Evolutionary conservation across 2,888 invertebrate genomes (phyloP), one percentile per base, ranked within the genome.

Genomic region (Bhutanitis thaidina): DNA sequence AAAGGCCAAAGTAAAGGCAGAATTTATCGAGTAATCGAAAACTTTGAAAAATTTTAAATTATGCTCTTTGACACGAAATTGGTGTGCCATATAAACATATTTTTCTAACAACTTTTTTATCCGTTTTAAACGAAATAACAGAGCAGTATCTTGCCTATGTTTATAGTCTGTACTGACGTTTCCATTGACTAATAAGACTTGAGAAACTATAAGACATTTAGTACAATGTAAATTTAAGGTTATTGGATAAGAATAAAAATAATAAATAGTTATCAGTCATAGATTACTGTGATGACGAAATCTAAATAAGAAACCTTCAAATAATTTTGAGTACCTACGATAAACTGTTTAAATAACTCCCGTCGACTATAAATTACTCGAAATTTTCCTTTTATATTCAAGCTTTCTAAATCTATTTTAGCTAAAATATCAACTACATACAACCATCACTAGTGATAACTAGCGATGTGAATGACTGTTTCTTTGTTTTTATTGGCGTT

Each of bases 221-320:
- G 45, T 50, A 49, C 43, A 49, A 49, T 38, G 25, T 49, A 20
- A 14, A 43, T 43, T 32, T 49, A 49, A 37, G 46, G 7, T 16
- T 12, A 36, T 35, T 36, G 7, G 3, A 25, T 29, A 37, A 53
- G 50, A 47, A 49, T 27, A 34, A 34, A 37, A 13, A 4, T 27
- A 27, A 27, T 20, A 20, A 20, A 20, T 27, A 27, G 1, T 27
- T 27, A 27, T 27, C 27, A 27, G 7, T 8, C 8, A 27, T 27
- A 8, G 27, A 8, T 27, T 7, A 8, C 27, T 27, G 8, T 27
- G 1, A 7, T 27, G 5, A 4, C 27, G 27, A 27, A 27, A 27
- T 1, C 8, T 27, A 7, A 20, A 20, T 8, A 27, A 27, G 1
- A 27, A 27, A 27, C 8, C 27, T 27, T 27, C 27, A 27, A 7